A percentile compares a stretch with the other conserved stretches of the same genome.
phyloP scores from a whole-genome alignment of 2,797 vertebrate species.

The Tapirus indicus region DNA sequence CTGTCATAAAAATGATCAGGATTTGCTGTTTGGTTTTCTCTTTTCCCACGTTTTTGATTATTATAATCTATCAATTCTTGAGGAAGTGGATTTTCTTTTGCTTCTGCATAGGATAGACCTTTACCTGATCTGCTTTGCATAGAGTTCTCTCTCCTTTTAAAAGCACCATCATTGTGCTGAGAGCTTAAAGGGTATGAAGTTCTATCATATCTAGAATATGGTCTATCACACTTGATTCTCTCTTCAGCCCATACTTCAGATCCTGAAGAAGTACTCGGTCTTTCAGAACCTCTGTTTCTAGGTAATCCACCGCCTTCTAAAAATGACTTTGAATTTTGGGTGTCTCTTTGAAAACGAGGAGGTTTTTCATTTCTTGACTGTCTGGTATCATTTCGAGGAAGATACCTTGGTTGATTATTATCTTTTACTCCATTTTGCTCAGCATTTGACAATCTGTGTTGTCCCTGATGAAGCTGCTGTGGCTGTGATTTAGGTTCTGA shows the following conservation, averaged over 20 bases:
- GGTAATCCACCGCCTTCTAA: slow-evolving; percentile 89
- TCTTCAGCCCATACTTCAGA: slow-evolving; percentile 92
- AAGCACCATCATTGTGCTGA: slow-evolving; percentile 88
- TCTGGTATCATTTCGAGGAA: slow-evolving; percentile 92
- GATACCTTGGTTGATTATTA: slow-evolving; percentile 89
- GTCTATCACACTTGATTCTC: slow-evolving; percentile 88
- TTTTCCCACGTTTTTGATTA: slow-evolving; percentile 93
- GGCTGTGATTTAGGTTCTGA: slow-evolving; percentile 94
- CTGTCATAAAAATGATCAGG: slow-evolving; percentile 91
- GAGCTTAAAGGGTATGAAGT: slow-evolving; percentile 87
- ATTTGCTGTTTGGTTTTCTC: slow-evolving; percentile 91
- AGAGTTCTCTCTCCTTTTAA: slow-evolving; percentile 90
- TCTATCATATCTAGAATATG: slow-evolving; percentile 90
- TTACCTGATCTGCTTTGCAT: slow-evolving; percentile 88
- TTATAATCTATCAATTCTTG: slow-evolving; percentile 90
- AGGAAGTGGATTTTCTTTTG: slow-evolving; percentile 88
- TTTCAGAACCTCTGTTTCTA: slow-evolving; percentile 93
- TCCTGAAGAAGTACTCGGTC: slow-evolving; percentile 84
- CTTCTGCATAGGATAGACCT: slow-evolving; percentile 85
- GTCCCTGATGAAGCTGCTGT: slow-evolving; percentile 90
- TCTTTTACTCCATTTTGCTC: slow-evolving; percentile 93
- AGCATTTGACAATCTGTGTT: slow-evolving; percentile 88
- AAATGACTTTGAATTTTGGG: slow-evolving; percentile 92
- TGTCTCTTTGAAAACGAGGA: slow-evolving; percentile 96
- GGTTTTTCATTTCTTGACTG: slow-evolving; percentile 95